Conservation (phyloP, 1,140 invertebrate species). For the Neotoxoptera formosana region DNA sequence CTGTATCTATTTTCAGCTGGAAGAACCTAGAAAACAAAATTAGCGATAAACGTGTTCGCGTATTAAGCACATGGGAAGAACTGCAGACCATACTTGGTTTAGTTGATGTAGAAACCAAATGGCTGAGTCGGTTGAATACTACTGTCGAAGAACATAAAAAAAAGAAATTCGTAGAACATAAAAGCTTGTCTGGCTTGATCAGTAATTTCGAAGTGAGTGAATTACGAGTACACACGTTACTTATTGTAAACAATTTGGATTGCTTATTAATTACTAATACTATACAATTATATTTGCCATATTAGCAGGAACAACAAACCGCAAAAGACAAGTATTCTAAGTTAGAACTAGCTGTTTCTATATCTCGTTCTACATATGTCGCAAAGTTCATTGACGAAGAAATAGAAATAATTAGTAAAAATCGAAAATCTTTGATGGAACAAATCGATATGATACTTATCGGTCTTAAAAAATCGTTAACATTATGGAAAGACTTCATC, state of each 20-base stretch:
- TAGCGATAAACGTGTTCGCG: not conserved
- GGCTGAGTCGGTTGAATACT: slow-evolving; percentile 13
- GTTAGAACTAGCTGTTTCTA: slow-evolving; percentile 65
- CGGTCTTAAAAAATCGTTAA: slow-evolving; percentile 18
- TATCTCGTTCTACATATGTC: slow-evolving; percentile 66
- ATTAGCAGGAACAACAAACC: slow-evolving; percentile 43
- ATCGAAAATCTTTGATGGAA: slow-evolving; percentile 66
- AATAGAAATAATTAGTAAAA: slow-evolving; percentile 12
- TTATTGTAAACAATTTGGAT: not conserved
- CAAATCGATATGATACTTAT: not conserved
- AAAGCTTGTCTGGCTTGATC: not conserved
- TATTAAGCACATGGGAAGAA: slow-evolving; percentile 19
- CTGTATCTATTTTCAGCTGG: slow-evolving; percentile 11
- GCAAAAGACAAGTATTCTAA: slow-evolving; percentile 58
- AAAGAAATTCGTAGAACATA: not conserved
- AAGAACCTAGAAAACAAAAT: slow-evolving; percentile 38
- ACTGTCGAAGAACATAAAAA: not conserved
- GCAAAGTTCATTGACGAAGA: slow-evolving; percentile 66
- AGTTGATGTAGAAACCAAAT: slow-evolving; percentile 18
- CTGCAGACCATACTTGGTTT: not conserved
- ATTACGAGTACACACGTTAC: not conserved
- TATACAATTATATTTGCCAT: slow-evolving; percentile 10
- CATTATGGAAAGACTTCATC: slow-evolving; percentile 70
- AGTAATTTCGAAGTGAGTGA: slow-evolving; percentile 38
- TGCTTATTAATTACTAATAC: not conserved